Evolutionary conservation across 2,797 vertebrate species (phyloP), one percentile per base, ranked within the genome.

Genomic region (Pseudomugil tenellus): DNA sequence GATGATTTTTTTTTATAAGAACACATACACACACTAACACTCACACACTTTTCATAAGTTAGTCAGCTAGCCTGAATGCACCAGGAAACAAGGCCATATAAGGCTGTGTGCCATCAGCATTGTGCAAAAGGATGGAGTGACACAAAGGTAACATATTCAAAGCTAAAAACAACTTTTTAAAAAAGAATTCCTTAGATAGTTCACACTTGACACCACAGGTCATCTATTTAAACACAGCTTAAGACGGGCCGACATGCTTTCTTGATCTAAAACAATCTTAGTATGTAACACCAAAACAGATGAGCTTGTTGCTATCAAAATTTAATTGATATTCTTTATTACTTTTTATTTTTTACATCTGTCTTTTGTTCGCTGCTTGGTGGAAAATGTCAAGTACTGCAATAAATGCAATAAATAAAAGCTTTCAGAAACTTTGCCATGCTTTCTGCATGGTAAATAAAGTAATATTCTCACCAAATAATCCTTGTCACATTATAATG

Each of bases 381-480:
- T 43, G 21, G 37, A 43, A 75, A 73, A 77, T 62, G 77, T 66
- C 71, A 79, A 61, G 26, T 57, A 32, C 65, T 66, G 53, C 26
- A 34, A 31, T 62, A 28, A 58, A 31, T 66, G 28, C 17, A 28
- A 63, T 67, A 71, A 71, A 76, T 52, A 53, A 70, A 59, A 29
- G 25, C 59, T 10, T 58, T 58, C 63, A 72, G 39, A 49, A 35
- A 32, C 25, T 31, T 29, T 67, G 60, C 17, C 39, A 35, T 32
- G 67, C 10, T 51, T 21, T 10, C 9, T 49, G 21, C 9, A 49
- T 25, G 21, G 21, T 10, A 56, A n/a, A 41, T 2, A 56, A 8
- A 3, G 8, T 29, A 23, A 46, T 57, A 52, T 63, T 71, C 48
- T 59, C 34, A 53, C 17, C 17, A 73, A n/a, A 49, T 28, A 29